A percentile compares a stretch with the other conserved stretches of the same genome.
phyloP scores from a whole-genome alignment of 2,888 invertebrate species.

The Pseudoips prasinana region DNA sequence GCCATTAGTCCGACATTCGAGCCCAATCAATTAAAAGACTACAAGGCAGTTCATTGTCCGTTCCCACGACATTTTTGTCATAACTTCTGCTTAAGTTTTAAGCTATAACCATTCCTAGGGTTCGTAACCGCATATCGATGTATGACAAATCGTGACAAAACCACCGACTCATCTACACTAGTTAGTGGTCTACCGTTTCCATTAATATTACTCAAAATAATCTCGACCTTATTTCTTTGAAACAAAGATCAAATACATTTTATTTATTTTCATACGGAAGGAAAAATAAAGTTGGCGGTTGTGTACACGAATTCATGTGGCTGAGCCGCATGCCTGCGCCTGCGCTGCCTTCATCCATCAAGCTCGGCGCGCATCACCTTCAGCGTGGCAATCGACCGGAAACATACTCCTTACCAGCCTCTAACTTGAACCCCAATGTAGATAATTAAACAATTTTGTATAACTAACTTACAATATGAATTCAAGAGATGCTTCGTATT shows the following conservation, averaged over 20 bases:
- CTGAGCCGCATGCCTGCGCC: slow-evolving; percentile 64
- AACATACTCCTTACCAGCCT: slow-evolving; percentile 58
- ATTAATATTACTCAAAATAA: slow-evolving; percentile 15
- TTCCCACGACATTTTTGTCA: slow-evolving; percentile 74
- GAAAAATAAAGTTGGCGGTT: slow-evolving; percentile 46
- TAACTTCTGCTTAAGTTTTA: slow-evolving; percentile 64
- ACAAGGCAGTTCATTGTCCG: slow-evolving; percentile 54
- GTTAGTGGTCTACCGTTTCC: slow-evolving; percentile 26
- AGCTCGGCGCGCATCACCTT: slow-evolving; percentile 75
- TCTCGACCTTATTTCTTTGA: slow-evolving; percentile 35
- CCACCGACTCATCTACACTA: slow-evolving; percentile 69
- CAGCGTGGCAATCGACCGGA: slow-evolving; percentile 72
- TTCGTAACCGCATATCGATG: slow-evolving; percentile 69
- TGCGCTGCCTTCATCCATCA: slow-evolving; percentile 76
- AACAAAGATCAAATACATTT: slow-evolving; percentile 23
- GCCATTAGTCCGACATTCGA: slow-evolving; percentile 48
- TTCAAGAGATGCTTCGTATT: no score
- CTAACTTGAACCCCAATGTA: slow-evolving; percentile 38
- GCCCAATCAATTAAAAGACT: slow-evolving; percentile 50
- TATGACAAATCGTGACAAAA: slow-evolving; percentile 81
- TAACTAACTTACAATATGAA: slow-evolving; percentile 18
- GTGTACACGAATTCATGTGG: slow-evolving; percentile 62
- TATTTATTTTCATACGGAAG: slow-evolving; percentile 13
- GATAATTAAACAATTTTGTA: slow-evolving; percentile 19
- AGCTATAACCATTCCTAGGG: slow-evolving; percentile 47